Evolutionary conservation across 1,140 invertebrate genomes (phyloP), one percentile per base, ranked within the genome.

Genomic region (Samia ricini): DNA sequence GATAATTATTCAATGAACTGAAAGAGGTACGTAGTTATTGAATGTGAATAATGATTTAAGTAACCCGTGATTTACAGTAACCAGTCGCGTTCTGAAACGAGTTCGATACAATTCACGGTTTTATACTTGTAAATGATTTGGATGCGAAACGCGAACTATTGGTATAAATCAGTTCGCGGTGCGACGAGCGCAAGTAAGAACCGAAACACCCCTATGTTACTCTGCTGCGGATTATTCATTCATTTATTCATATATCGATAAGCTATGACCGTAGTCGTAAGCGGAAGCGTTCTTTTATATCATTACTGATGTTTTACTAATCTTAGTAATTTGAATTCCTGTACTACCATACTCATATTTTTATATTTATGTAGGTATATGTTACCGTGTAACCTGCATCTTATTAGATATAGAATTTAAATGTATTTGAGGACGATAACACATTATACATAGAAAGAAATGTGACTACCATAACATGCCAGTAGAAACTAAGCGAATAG

Each of bases 221-320:
- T 22, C 20, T 19, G 22, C 26, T 24, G 60, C 55, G 59, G 52
- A 50, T 63, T 24, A 18, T 58, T 51, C 60, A 62, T 66, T 51
- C 63, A 50, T 36, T 61, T 60, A 60, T 58, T 60, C 64, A 57
- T 58, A 48, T 33, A 62, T 18, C 33, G 50, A 55, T 55, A 56
- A 51, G 57, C 29, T n/a, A 19, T 12, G n/a, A 26, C 51, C 19
- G 20, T 19, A 18, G 15, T 29, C n/a, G 26, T 24, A 19, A 18
- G 23, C 59, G 19, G 15, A 12, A 42, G 33, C 33, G n/a, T n/a
- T n/a, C n/a, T n/a, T n/a, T n/a, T n/a, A n/a, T n/a, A n/a, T n/a
- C n/a, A n/a, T n/a, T n/a, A n/a, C n/a, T n/a, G n/a, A n/a, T n/a
- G n/a, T n/a, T n/a, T n/a, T n/a, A n/a, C n/a, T n/a, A n/a, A n/a